Conservation (phyloP, 2,888 invertebrate species). For the Mimumesa dahlbomi region DNA sequence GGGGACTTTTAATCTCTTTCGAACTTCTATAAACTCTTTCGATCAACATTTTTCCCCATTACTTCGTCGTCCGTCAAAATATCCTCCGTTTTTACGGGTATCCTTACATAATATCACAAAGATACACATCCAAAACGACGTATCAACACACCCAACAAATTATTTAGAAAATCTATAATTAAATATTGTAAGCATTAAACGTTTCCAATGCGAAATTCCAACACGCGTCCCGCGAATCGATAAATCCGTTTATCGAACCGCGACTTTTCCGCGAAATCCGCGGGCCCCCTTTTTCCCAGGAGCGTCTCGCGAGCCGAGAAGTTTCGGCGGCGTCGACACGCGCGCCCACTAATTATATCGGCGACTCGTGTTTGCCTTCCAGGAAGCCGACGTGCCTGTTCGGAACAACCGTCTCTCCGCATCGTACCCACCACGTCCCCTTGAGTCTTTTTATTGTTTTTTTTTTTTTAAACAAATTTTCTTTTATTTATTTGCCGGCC, state of each 20-base stretch:
- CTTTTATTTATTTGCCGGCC: constrained; percentile 59
- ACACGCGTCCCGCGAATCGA: neutral
- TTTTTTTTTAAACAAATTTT: too few relatives aligned
- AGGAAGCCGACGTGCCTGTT: constrained; percentile 72
- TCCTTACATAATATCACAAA: too few relatives aligned
- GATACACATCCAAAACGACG: too few relatives aligned
- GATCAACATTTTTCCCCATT: constrained; percentile 15
- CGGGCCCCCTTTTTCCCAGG: constrained; percentile 6
- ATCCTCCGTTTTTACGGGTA: too few relatives aligned
- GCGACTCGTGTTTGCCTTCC: constrained; percentile 72
- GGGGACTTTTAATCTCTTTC: constrained; percentile 57
- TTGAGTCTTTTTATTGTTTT: too few relatives aligned
- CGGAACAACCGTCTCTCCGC: too few relatives aligned
- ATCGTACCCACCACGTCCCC: too few relatives aligned
- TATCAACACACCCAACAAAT: too few relatives aligned
- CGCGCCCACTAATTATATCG: constrained; percentile 77
- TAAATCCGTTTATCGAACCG: too few relatives aligned
- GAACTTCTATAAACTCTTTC: constrained; percentile 51
- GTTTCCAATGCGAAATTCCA: neutral
- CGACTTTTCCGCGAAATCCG: constrained; percentile 24
- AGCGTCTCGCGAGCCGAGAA: constrained; percentile 32
- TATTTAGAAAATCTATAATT: too few relatives aligned
- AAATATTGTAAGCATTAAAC: too few relatives aligned
- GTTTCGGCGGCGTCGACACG: constrained; percentile 67
- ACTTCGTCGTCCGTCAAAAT: neutral